Percentiles rank a stretch among this genome's conserved stretches.
phyloP scores from a whole-genome alignment of 2,888 invertebrate genomes.

The Esperia sulphurella region DNA sequence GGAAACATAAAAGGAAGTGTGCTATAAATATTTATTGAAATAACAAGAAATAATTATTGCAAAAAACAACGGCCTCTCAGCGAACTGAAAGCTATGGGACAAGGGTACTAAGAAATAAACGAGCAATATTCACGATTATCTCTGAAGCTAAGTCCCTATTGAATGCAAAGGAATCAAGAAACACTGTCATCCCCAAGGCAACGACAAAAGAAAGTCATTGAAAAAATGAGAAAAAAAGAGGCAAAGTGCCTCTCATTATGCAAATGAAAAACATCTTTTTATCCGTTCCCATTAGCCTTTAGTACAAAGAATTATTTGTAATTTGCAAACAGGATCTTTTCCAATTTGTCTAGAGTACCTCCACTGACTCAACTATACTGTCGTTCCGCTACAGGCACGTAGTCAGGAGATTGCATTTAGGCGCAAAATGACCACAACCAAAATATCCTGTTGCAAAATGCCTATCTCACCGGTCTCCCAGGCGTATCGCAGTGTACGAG shows the following conservation, averaged over 20 bases:
- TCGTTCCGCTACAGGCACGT: slow-evolving; percentile 19
- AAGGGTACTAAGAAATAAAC: slow-evolving; percentile 19
- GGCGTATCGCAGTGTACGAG: too few relatives aligned
- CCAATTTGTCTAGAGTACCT: slow-evolving; percentile 49
- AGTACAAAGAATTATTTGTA: slow-evolving; percentile 58
- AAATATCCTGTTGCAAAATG: too few relatives aligned
- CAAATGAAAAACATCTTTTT: slow-evolving; percentile 61
- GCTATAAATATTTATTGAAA: too few relatives aligned
- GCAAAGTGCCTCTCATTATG: slow-evolving; percentile 58
- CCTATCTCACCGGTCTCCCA: too few relatives aligned
- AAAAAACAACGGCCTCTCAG: neutral
- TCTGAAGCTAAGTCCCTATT: slow-evolving; percentile 30
- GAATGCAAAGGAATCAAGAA: slow-evolving; percentile 35
- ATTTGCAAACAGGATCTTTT: slow-evolving; percentile 58
- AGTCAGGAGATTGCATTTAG: too few relatives aligned
- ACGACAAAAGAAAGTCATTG: slow-evolving; percentile 36
- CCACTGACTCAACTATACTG: slow-evolving; percentile 28
- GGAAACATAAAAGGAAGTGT: too few relatives aligned
- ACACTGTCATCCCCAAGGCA: slow-evolving; percentile 21
- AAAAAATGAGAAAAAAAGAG: slow-evolving; percentile 47
- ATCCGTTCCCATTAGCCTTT: slow-evolving; percentile 54
- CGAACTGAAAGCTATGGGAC: neutral
- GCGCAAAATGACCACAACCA: too few relatives aligned
- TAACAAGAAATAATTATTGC: neutral
- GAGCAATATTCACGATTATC: slow-evolving; percentile 43